These are phyloP conservation scores for Symphodus melops DNA, from an alignment of 2,113 vertebrate genomes.

Conservation along the genomic window DNA sequence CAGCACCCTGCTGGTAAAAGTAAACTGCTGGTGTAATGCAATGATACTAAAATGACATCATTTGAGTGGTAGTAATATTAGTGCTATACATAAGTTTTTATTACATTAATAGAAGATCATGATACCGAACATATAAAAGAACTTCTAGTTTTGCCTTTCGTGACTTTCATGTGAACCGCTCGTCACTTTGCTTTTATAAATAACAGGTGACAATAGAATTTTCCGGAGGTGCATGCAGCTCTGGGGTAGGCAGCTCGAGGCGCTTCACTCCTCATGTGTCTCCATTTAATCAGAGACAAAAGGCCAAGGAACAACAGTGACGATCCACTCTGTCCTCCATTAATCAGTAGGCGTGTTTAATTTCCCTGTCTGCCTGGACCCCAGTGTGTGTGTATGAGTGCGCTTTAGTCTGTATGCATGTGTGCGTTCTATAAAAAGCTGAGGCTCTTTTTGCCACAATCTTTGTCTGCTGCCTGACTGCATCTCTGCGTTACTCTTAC, in stretches of 20 bases:
- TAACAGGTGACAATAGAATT: conserved; percentile 46
- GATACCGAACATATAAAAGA: background rate
- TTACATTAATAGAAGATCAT: too few relatives aligned
- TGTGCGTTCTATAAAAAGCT: conserved; percentile 48
- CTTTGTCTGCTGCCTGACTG: conserved; percentile 15
- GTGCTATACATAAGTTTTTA: too few relatives aligned
- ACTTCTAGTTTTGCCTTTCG: background rate
- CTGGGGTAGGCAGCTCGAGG: conserved; percentile 19
- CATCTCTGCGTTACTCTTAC: background rate
- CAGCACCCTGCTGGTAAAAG: too few relatives aligned
- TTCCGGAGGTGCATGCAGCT: conserved; percentile 36
- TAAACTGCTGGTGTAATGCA: too few relatives aligned
- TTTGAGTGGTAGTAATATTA: too few relatives aligned
- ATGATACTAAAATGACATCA: too few relatives aligned
- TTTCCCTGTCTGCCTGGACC: conserved; percentile 35
- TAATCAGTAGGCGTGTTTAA: conserved; percentile 67
- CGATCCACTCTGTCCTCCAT: conserved; percentile 59
- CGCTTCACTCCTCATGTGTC: conserved; percentile 27
- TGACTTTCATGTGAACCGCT: conserved; percentile 27
- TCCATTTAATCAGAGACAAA: conserved; percentile 66
- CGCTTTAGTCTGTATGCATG: background rate
- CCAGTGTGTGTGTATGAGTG: conserved; percentile 1
- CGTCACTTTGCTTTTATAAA: conserved; percentile 9
- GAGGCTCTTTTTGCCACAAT: conserved; percentile 26
- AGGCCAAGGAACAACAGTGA: conserved; percentile 62